Evolutionary conservation across 2,888 invertebrate genomes (phyloP).

Genomic region (Machimus atricapillus): DNA sequence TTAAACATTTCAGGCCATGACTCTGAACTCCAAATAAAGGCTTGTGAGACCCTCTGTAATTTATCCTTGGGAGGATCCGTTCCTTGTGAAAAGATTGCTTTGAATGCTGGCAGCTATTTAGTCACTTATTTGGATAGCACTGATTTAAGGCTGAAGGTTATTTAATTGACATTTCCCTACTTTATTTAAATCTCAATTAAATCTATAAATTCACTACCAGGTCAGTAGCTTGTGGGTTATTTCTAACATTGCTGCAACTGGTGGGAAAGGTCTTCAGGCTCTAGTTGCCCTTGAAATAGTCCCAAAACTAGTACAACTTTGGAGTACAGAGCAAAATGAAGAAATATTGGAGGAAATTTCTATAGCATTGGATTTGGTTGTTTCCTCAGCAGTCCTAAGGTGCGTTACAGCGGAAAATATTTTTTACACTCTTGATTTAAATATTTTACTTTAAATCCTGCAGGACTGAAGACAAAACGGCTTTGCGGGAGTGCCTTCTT

Average conservation of each 20-base stretch:
- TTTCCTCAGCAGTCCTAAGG: conserved; percentile 12
- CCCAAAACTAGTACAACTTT: conserved; percentile 54
- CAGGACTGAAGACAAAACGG: conserved; percentile 47
- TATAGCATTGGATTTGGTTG: conserved; percentile 53
- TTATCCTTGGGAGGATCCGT: conserved; percentile 56
- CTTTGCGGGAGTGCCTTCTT: conserved; percentile 50
- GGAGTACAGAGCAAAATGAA: conserved; percentile 46
- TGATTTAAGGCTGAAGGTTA: conserved; percentile 52
- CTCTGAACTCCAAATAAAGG: conserved; percentile 53
- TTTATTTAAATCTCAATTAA: background rate
- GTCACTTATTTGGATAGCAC: conserved; percentile 55
- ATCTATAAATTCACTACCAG: conserved; percentile 2
- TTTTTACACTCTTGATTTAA: background rate
- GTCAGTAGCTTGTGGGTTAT: conserved; percentile 58
- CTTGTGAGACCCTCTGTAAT: conserved; percentile 59
- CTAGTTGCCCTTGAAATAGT: conserved; percentile 57
- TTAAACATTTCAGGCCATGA: conserved; percentile 52
- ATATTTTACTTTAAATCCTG: background rate
- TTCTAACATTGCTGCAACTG: conserved; percentile 55
- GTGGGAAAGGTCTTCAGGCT: conserved; percentile 52
- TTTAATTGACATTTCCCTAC: background rate
- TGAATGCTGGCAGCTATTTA: conserved; percentile 57
- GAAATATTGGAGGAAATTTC: conserved; percentile 55
- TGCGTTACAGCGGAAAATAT: background rate
- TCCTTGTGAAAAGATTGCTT: conserved; percentile 57